A percentile compares a stretch with the other conserved stretches of the same genome.
Conservation (phyloP, 1,140 invertebrate genomes). For the Parasteatoda tepidariorum region DNA sequence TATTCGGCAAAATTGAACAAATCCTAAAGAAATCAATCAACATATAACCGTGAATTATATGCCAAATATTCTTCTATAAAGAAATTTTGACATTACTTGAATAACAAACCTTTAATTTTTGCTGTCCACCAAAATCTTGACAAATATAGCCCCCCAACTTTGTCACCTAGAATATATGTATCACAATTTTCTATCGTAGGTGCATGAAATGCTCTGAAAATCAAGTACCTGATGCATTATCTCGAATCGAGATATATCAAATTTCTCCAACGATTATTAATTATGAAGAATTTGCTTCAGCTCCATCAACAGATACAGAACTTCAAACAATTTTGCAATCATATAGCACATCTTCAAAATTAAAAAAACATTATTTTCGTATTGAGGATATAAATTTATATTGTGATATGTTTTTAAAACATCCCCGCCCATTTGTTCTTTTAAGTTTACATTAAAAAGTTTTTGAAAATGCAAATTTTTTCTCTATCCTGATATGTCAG, state of each 20-base stretch:
- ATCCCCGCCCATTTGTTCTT: too few relatives aligned
- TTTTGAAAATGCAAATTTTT: too few relatives aligned
- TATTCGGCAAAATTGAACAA: constrained; percentile 42
- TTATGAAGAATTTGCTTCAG: not conserved
- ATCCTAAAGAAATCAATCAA: constrained; percentile 53
- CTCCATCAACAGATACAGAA: not conserved
- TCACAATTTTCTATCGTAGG: constrained; percentile 65
- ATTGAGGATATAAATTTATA: too few relatives aligned
- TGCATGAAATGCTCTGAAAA: constrained; percentile 67
- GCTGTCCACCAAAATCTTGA: constrained; percentile 62
- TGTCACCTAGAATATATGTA: constrained; percentile 66
- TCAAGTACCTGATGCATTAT: constrained; percentile 26
- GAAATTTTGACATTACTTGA: constrained; percentile 64
- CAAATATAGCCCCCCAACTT: constrained; percentile 59
- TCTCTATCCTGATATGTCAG: too few relatives aligned
- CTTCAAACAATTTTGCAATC: not conserved
- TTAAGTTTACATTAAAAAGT: too few relatives aligned
- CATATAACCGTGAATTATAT: constrained; percentile 64
- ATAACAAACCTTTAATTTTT: constrained; percentile 64
- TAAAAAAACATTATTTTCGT: not conserved
- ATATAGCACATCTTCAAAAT: not conserved
- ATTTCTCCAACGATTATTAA: not conserved
- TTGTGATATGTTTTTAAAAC: too few relatives aligned
- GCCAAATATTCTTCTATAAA: constrained; percentile 63
- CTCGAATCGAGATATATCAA: not conserved